Percentiles rank a stretch among this genome's conserved stretches.
Evolutionary conservation across 2,888 invertebrate genomes (phyloP).

Genomic region (Tholera decimalis): DNA sequence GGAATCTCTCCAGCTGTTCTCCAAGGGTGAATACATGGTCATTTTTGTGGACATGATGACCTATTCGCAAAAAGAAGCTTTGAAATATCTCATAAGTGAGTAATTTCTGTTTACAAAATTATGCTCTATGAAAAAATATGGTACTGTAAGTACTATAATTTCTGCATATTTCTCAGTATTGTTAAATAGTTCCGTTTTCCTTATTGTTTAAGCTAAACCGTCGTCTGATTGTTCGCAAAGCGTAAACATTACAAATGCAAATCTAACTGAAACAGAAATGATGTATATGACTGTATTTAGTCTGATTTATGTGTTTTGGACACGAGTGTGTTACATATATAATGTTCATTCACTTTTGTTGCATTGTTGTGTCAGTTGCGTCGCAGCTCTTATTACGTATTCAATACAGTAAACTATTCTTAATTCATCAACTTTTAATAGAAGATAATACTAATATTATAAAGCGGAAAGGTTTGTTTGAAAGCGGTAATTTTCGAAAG

Average conservation of each 20-base stretch:
- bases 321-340: constrained; percentile 26
- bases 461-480: no score
- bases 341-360: constrained; percentile 31
- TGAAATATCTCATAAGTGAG: constrained; percentile 96
- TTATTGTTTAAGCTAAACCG: constrained; percentile 37
- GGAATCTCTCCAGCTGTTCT: constrained; percentile 96
- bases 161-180: constrained; percentile 21
- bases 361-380: constrained; percentile 7
- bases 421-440: no score
- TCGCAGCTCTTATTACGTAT: background rate
- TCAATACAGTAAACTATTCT: constrained; percentile 1
- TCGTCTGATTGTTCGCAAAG: constrained; percentile 27
- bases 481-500: no score
- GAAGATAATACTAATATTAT: no score
- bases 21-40: constrained; percentile 98
- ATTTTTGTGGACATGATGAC: constrained; percentile 98
- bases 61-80: constrained; percentile 94
- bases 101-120: constrained; percentile 54
- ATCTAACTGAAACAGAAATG: constrained; percentile 46
- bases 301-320: constrained; percentile 39
- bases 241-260: constrained; percentile 54
- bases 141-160: constrained; percentile 9
- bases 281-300: constrained; percentile 33
- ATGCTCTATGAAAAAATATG: background rate
- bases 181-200: constrained; percentile 43